Percentiles rank a stretch among this genome's conserved stretches.
phyloP scores from a whole-genome alignment of 2,113 vertebrate species.

The Pantherophis guttatus region DNA sequence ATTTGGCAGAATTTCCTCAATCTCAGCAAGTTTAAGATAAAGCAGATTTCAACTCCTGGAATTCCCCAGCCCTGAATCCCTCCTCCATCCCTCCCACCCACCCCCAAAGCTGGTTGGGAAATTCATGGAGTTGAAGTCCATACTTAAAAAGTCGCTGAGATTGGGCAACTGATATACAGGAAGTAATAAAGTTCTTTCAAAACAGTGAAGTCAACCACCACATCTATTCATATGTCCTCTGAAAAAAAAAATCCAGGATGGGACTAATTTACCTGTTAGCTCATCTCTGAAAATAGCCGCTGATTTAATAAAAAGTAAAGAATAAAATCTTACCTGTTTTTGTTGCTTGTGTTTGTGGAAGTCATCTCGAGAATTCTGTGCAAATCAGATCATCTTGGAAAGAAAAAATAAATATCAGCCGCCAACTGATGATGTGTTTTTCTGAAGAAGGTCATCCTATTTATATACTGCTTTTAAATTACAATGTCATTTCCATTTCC shows the following conservation, averaged over 20 bases:
- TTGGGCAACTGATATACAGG: neutral
- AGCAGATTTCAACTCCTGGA: neutral
- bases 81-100: neutral
- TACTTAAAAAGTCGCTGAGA: neutral
- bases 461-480: neutral
- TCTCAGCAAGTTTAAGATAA: neutral
- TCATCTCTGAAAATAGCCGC: neutral
- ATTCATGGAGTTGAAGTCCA: neutral
- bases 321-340: constrained; percentile 47
- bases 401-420: constrained; percentile 14
- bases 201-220: neutral
- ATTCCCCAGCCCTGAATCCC: neutral
- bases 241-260: neutral
- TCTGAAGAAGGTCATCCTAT: neutral
- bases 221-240: neutral
- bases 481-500: neutral
- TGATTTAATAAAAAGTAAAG: neutral
- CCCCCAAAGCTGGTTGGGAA: neutral
- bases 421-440: neutral
- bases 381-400: constrained; percentile 60
- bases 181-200: neutral
- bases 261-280: neutral
- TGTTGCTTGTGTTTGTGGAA: constrained; percentile 9
- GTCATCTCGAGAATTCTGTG: constrained; percentile 49
- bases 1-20: neutral